Evolutionary conservation across 2,888 invertebrate genomes (phyloP).

Genomic region (Agrochola circellaris): DNA sequence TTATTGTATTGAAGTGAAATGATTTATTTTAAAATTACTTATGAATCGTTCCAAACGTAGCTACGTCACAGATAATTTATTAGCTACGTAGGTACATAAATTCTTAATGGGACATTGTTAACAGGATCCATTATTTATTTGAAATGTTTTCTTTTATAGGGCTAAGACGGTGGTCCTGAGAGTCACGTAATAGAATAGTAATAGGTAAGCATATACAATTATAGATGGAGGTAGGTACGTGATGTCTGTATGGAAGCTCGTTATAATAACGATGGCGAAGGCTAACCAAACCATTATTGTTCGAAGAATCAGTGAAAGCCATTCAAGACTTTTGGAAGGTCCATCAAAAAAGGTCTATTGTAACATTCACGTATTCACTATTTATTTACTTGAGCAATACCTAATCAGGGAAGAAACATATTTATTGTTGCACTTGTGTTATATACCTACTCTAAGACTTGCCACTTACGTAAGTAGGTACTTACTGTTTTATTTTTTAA

Average conservation of each 20-base stretch:
- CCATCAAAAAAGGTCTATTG: conserved; percentile 16
- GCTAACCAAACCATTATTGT: conserved; percentile 29
- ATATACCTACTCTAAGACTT: too few relatives aligned
- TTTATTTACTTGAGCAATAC: not conserved
- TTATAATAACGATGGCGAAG: conserved; percentile 21
- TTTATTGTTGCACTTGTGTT: not conserved
- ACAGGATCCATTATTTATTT: not conserved
- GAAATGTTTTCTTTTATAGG: conserved; percentile 15
- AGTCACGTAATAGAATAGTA: conserved; percentile 40
- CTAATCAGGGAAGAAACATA: not conserved
- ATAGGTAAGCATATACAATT: not conserved
- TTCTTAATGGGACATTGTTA: conserved; percentile 27
- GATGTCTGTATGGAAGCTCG: conserved; percentile 34
- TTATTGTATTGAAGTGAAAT: not conserved
- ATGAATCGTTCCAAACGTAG: not conserved
- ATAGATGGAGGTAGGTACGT: conserved; percentile 31
- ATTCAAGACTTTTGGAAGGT: conserved; percentile 21
- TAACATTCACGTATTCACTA: conserved; percentile 13
- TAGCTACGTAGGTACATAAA: too few relatives aligned
- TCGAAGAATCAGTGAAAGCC: conserved; percentile 45
- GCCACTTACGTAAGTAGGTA: not conserved
- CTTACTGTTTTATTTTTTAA: too few relatives aligned
- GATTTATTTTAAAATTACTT: not conserved
- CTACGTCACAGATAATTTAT: too few relatives aligned
- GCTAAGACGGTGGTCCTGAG: not conserved